Evolutionary conservation across 1,140 invertebrate species (phyloP).

Genomic region (Leptinotarsa defecta): DNA sequence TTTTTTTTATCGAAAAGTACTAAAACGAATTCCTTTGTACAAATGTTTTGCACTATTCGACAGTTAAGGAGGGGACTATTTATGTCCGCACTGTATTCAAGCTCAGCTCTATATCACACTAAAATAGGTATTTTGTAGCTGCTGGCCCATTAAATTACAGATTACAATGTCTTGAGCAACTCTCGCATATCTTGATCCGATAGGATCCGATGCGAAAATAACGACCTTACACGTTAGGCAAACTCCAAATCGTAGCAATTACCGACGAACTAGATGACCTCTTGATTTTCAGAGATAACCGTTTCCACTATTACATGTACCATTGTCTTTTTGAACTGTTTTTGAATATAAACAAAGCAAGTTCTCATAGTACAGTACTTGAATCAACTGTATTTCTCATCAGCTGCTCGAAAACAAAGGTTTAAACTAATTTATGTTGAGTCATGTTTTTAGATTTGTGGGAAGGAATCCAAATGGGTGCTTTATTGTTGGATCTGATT

Average conservation of each 20-base stretch:
- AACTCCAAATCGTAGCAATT: neutral
- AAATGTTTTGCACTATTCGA: too few species aligned
- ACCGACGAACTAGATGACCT: neutral
- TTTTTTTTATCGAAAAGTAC: too few species aligned
- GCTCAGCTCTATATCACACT: too few species aligned
- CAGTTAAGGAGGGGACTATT: too few species aligned
- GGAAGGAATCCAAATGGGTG: neutral
- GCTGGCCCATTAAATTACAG: too few species aligned
- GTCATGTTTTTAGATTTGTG: constrained; percentile 1
- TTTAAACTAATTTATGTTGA: neutral
- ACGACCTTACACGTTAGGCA: neutral
- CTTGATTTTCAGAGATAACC: neutral
- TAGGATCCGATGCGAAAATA: neutral
- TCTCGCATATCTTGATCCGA: neutral
- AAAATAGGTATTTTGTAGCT: too few species aligned
- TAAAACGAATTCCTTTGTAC: too few species aligned
- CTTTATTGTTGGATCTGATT: neutral
- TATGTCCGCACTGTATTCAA: too few species aligned
- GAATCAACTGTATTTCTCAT: neutral
- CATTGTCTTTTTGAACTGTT: neutral
- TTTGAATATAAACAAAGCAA: neutral
- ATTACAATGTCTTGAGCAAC: neutral
- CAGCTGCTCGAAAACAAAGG: neutral
- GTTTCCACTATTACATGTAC: constrained; percentile 3
- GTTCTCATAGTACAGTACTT: neutral